Evolutionary conservation across 2,113 vertebrate genomes (phyloP).

Genomic region (Dicrurus megarhynchus): DNA sequence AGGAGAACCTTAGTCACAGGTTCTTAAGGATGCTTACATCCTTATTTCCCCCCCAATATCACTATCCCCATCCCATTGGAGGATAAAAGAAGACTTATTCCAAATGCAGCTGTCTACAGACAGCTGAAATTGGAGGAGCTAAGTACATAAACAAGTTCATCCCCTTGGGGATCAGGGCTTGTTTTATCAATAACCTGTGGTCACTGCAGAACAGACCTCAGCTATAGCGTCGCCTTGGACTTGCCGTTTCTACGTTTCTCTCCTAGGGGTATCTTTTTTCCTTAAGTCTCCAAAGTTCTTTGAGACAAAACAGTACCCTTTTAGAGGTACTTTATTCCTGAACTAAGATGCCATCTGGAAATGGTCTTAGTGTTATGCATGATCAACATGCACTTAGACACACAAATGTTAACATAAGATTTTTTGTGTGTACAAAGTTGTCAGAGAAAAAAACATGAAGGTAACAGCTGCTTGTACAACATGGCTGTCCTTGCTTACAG

Average conservation of each 20-base stretch:
- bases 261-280: background rate
- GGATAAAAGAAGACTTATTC: background rate
- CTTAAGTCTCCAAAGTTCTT: background rate
- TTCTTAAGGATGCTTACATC: background rate
- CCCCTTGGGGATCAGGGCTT: background rate
- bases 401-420: background rate
- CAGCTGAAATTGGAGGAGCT: background rate
- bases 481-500: background rate
- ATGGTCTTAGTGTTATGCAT: background rate
- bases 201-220: background rate
- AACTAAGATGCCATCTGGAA: background rate
- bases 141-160: background rate
- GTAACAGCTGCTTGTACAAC: background rate
- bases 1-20: background rate
- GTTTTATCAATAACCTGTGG: background rate
- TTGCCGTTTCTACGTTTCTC: background rate
- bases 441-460: background rate
- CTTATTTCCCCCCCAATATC: background rate
- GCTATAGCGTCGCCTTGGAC: background rate
- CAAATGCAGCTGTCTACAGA: background rate
- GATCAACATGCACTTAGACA: background rate
- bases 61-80: background rate
- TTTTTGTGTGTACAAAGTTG: background rate
- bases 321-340: background rate
- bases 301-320: background rate